A percentile compares a stretch with the other conserved stretches of the same genome.
These are phyloP conservation scores for Aldrovandia affinis DNA, from an alignment of 2,797 vertebrate genomes.

Conservation along the genomic window DNA sequence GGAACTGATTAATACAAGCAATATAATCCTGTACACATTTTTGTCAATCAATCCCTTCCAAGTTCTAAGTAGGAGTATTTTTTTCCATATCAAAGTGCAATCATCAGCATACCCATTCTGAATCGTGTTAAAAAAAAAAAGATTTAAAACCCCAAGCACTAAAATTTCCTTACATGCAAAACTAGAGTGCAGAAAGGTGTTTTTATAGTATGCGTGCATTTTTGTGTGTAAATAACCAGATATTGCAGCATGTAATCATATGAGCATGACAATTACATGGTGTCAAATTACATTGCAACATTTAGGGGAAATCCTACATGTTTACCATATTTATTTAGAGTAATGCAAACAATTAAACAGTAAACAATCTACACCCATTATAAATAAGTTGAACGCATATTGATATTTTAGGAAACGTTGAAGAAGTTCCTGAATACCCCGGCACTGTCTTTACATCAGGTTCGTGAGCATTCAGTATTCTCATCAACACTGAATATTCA, in stretches of 20 bases:
- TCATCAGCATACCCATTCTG: not conserved
- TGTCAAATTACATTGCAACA: too few species aligned
- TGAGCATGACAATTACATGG: not conserved
- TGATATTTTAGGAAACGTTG: not conserved
- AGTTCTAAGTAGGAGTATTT: not conserved
- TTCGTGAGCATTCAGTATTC: not conserved
- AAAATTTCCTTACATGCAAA: not conserved
- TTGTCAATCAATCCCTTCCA: not conserved
- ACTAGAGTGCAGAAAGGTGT: too few species aligned
- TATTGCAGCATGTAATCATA: too few species aligned
- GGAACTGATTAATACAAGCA: not conserved
- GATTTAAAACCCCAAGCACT: too few species aligned
- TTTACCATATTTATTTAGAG: not conserved
- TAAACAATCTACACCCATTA: not conserved
- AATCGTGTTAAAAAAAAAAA: not conserved
- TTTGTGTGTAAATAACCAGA: too few species aligned
- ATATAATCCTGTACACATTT: not conserved
- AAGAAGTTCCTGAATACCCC: not conserved
- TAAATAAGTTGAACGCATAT: not conserved
- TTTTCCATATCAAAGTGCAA: not conserved
- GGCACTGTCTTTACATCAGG: not conserved
- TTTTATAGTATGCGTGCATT: too few species aligned
- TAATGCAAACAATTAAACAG: too few species aligned
- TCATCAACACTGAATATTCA: not conserved
- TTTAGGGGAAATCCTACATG: not conserved